These are phyloP conservation scores for Psilanteris sp. DNA, from an alignment of 1,140 invertebrate species.

Conservation along the genomic window DNA sequence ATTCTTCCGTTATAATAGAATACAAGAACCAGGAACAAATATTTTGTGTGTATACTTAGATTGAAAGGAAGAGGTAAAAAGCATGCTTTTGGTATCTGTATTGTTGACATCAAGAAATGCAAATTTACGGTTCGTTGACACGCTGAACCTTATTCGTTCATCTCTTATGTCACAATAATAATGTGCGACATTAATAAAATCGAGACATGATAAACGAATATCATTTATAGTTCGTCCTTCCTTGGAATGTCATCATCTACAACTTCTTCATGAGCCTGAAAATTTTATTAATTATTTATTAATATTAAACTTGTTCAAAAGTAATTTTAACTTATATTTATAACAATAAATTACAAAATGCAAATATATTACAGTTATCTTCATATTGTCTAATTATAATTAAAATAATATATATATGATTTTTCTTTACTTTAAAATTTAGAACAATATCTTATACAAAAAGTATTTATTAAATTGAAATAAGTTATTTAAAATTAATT, in stretches of 20 bases:
- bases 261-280: constrained; percentile 82
- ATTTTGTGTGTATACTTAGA: too few species aligned
- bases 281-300: neutral
- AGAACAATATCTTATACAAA: too few species aligned
- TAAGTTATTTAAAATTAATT: too few species aligned
- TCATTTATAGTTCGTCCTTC: constrained; percentile 85
- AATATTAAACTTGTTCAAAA: too few species aligned
- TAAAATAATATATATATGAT: too few species aligned
- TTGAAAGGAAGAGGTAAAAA: constrained; percentile 42
- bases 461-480: too few species aligned
- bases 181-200: constrained; percentile 40
- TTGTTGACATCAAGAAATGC: constrained; percentile 29
- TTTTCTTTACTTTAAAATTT: too few species aligned
- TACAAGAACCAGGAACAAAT: constrained; percentile 6
- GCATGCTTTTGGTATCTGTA: constrained; percentile 27
- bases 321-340: too few species aligned
- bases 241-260: constrained; percentile 84
- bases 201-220: neutral
- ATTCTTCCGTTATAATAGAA: neutral
- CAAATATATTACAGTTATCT: too few species aligned
- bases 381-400: too few species aligned
- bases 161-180: constrained; percentile 52
- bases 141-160: constrained; percentile 19
- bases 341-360: too few species aligned
- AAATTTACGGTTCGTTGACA: constrained; percentile 8